These are phyloP conservation scores for Protobothrops mucrosquamatus DNA, from an alignment of 2,113 vertebrate species.

Conservation along the genomic window DNA sequence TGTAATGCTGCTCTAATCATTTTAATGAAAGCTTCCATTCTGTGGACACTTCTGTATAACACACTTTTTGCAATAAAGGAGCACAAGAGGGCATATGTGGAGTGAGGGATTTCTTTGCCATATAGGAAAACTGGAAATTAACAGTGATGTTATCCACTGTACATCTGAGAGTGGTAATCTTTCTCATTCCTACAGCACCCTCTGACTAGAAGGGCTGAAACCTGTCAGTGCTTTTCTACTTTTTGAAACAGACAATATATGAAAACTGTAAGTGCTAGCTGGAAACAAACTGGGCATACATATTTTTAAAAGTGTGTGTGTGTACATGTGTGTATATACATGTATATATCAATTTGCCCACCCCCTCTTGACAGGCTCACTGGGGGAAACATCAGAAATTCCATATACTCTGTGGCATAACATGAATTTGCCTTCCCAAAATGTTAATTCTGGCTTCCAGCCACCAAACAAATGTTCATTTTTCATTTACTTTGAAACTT, in stretches of 20 bases:
- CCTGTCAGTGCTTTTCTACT: neutral
- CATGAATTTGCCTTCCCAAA: neutral
- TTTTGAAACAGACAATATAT: neutral
- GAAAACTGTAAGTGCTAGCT: neutral
- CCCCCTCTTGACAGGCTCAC: neutral
- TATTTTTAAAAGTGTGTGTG: neutral
- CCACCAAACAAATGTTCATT: neutral
- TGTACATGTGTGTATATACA: neutral
- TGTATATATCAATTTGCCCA: neutral
- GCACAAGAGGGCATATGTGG: neutral
- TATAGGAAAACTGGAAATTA: neutral
- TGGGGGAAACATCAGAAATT: neutral
- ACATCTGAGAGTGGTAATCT: neutral
- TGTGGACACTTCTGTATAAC: neutral
- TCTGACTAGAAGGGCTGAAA: neutral
- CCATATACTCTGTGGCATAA: neutral
- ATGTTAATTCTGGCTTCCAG: neutral
- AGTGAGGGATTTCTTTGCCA: neutral
- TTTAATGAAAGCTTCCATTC: neutral
- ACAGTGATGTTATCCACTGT: neutral
- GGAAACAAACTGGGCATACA: neutral
- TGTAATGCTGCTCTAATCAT: neutral
- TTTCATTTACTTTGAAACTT: neutral
- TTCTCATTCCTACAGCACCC: neutral
- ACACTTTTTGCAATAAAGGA: neutral